phyloP scores from a whole-genome alignment of 2,888 invertebrate genomes.

The Synergus japonicus region DNA sequence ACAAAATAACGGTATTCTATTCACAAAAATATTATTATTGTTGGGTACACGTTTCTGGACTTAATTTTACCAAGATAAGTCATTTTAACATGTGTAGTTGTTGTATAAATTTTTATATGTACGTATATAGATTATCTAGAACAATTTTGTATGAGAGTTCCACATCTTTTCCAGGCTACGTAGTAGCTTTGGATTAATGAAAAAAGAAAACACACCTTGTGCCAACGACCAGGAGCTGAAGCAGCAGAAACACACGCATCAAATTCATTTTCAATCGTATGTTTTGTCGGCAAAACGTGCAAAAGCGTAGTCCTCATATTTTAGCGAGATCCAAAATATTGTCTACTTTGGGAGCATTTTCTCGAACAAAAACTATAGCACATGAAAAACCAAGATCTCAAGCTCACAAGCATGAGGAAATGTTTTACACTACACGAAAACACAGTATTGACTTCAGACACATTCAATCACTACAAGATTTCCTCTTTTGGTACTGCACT shows the following conservation, averaged over 20 bases:
- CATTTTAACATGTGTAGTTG: too few species aligned
- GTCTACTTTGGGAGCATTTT: conserved; percentile 1
- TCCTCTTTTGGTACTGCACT: not conserved
- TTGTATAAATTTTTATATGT: too few species aligned
- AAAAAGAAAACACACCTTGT: conserved; percentile 67
- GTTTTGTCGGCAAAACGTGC: conserved; percentile 66
- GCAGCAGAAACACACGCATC: conserved; percentile 67
- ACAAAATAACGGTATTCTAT: too few species aligned
- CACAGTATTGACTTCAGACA: too few species aligned
- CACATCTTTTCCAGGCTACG: too few species aligned
- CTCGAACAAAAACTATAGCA: not conserved
- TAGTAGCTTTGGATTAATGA: too few species aligned
- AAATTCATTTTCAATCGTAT: conserved; percentile 70
- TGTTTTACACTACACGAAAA: not conserved
- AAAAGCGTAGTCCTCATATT: conserved; percentile 74
- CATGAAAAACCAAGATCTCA: not conserved
- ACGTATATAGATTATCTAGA: too few species aligned
- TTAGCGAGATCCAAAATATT: conserved; percentile 56
- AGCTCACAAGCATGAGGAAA: not conserved
- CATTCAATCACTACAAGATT: not conserved
- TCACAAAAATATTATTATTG: too few species aligned
- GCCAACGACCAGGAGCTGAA: conserved; percentile 67
- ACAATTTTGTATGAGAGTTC: too few species aligned
- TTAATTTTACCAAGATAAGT: too few species aligned
- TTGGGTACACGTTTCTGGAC: too few species aligned